A percentile compares a stretch with the other conserved stretches of the same genome.
Conservation (phyloP, 1,140 invertebrate genomes). For the Bombus soroeensis region DNA sequence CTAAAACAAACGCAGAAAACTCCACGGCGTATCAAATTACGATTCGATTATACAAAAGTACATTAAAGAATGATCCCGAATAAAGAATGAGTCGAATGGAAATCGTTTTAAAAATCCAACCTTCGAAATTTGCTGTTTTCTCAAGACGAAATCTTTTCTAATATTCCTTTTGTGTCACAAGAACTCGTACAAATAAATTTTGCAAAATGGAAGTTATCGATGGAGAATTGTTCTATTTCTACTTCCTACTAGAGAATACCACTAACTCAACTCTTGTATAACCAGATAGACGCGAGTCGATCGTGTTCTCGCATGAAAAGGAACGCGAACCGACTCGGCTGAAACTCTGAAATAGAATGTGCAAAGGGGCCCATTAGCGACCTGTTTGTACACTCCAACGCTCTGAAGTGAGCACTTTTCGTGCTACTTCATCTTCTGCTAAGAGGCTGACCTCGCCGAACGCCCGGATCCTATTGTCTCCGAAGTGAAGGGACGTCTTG, state of each 20-base stretch:
- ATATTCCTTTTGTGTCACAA: not conserved
- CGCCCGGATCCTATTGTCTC: constrained; percentile 45
- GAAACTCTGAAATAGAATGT: constrained; percentile 22
- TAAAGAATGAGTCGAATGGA: too few relatives aligned
- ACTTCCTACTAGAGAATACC: not conserved
- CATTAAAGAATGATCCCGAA: too few relatives aligned
- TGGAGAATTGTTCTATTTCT: not conserved
- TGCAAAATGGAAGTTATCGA: not conserved
- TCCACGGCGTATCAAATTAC: too few relatives aligned
- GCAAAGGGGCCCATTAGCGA: constrained; percentile 59
- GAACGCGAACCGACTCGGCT: not conserved
- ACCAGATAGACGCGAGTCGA: not conserved
- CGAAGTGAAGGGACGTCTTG: constrained; percentile 14
- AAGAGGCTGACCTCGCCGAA: constrained; percentile 61
- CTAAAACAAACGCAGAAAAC: too few relatives aligned
- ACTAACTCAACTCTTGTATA: not conserved
- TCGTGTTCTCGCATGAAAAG: not conserved
- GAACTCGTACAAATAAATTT: not conserved
- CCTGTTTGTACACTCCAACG: constrained; percentile 65
- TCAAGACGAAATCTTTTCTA: not conserved
- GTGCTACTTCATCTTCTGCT: constrained; percentile 52
- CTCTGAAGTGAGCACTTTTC: constrained; percentile 54
- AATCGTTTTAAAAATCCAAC: not conserved
- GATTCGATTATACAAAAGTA: too few relatives aligned
- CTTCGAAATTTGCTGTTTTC: not conserved